Evolutionary conservation across 2,888 invertebrate genomes (phyloP).

Genomic region (Andrena haemorrhoa): DNA sequence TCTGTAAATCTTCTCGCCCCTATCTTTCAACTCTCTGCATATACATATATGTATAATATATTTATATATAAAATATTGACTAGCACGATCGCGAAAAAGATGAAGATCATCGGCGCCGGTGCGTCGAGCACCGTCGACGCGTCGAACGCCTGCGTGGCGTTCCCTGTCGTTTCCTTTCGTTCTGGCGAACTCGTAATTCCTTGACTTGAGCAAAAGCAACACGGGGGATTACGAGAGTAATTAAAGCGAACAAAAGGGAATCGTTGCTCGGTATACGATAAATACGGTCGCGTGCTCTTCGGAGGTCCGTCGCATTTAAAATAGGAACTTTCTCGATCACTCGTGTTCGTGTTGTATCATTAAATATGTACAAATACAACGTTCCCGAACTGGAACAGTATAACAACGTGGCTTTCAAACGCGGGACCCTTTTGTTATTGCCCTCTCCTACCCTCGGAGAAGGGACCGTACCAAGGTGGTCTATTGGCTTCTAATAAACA

Average conservation of each 20-base stretch:
- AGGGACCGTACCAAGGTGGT: slow-evolving; percentile 6
- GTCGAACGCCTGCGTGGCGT: not conserved
- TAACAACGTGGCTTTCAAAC: slow-evolving; percentile 75
- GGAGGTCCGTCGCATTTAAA: slow-evolving; percentile 77
- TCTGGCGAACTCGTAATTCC: slow-evolving; percentile 51
- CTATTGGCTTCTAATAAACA: slow-evolving; percentile 25
- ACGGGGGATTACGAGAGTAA: slow-evolving; percentile 32
- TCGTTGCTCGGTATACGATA: slow-evolving; percentile 46
- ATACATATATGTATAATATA: slow-evolving; percentile 57
- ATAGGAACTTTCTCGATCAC: slow-evolving; percentile 85
- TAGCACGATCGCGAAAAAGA: slow-evolving; percentile 69
- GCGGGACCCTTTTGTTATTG: slow-evolving; percentile 34
- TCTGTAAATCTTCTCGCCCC: slow-evolving; percentile 59
- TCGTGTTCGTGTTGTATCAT: slow-evolving; percentile 69
- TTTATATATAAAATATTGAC: slow-evolving; percentile 77
- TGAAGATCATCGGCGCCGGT: slow-evolving; percentile 48
- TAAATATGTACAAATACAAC: slow-evolving; percentile 73
- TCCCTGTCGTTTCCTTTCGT: slow-evolving; percentile 16
- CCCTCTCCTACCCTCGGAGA: not conserved
- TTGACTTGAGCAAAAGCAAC: slow-evolving; percentile 65
- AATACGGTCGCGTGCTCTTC: slow-evolving; percentile 38
- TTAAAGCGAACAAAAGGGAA: slow-evolving; percentile 50
- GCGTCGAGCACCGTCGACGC: slow-evolving; percentile 13
- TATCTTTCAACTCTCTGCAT: slow-evolving; percentile 59
- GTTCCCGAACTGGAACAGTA: slow-evolving; percentile 75